Evolutionary conservation across 2,797 vertebrate genomes (phyloP).

Genomic region (Xyrichtys novacula): DNA sequence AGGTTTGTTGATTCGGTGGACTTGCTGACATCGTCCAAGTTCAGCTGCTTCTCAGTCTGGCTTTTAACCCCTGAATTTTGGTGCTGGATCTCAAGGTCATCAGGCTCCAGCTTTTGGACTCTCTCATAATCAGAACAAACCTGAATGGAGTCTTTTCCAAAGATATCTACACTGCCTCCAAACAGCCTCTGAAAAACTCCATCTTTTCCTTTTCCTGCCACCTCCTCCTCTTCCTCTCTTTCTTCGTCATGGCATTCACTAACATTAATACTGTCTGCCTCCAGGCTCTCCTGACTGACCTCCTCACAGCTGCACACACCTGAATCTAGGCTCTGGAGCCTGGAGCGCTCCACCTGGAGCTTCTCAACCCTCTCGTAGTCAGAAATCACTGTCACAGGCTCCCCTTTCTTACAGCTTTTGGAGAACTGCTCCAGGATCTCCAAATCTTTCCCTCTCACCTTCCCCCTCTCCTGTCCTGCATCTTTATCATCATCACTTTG

Average conservation of each 20-base stretch:
- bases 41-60: slow-evolving; percentile 49
- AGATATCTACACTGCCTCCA: background rate
- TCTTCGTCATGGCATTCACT: background rate
- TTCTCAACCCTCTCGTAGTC: slow-evolving; percentile 63
- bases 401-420: background rate
- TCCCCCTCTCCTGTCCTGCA: background rate
- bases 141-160: slow-evolving; percentile 43
- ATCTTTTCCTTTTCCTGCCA: background rate
- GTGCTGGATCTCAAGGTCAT: slow-evolving; percentile 34
- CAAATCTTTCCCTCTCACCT: background rate
- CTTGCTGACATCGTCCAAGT: slow-evolving; percentile 21
- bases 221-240: background rate
- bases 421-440: slow-evolving; percentile 35
- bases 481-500: background rate
- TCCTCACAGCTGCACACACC: slow-evolving; percentile 51
- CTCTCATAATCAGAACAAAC: slow-evolving; percentile 61
- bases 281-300: slow-evolving; percentile 60
- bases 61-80: slow-evolving; percentile 64
- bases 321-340: slow-evolving; percentile 62
- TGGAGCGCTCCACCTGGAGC: background rate
- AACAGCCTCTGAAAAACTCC: slow-evolving; percentile 30
- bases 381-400: slow-evolving; percentile 25
- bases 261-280: slow-evolving; percentile 26
- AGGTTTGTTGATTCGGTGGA: slow-evolving; percentile 36
- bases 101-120: slow-evolving; percentile 15